Conservation (phyloP, 2,113 vertebrate species). For the Poicephalus gulielmi region DNA sequence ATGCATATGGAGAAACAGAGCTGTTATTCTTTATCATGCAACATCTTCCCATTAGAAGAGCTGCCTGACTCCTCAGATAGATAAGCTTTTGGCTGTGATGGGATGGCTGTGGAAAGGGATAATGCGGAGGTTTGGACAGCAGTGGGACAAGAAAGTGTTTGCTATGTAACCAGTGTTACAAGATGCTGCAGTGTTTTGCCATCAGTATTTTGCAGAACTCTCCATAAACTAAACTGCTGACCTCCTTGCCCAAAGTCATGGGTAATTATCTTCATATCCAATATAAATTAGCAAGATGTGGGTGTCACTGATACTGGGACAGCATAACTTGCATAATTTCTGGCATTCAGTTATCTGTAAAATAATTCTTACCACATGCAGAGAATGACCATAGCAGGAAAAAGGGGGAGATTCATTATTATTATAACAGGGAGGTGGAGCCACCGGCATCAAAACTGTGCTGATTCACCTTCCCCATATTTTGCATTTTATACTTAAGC, state of each 20-base stretch:
- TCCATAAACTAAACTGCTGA: background rate
- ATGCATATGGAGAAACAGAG: background rate
- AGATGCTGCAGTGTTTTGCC: constrained; percentile 7
- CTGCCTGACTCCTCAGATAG: constrained; percentile 23
- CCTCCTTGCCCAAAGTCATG: background rate
- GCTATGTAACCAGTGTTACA: background rate
- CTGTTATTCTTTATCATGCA: background rate
- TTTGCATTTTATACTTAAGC: background rate
- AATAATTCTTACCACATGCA: background rate
- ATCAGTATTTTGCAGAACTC: constrained; percentile 8
- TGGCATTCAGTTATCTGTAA: background rate
- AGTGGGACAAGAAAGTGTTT: background rate
- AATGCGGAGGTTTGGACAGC: background rate
- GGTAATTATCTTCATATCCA: constrained; percentile 21
- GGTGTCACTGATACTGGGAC: constrained; percentile 4
- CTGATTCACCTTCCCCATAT: background rate
- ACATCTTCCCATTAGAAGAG: background rate
- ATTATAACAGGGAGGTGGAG: background rate
- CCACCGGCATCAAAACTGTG: background rate
- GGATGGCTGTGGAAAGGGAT: constrained; percentile 12
- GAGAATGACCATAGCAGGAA: background rate
- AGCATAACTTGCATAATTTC: background rate
- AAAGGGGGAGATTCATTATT: background rate
- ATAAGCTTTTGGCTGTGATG: background rate
- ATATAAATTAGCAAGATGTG: constrained; percentile 18